A percentile compares a stretch with the other conserved stretches of the same genome.
phyloP scores from a whole-genome alignment of 2,888 invertebrate genomes.

The Candidula unifasciata region DNA sequence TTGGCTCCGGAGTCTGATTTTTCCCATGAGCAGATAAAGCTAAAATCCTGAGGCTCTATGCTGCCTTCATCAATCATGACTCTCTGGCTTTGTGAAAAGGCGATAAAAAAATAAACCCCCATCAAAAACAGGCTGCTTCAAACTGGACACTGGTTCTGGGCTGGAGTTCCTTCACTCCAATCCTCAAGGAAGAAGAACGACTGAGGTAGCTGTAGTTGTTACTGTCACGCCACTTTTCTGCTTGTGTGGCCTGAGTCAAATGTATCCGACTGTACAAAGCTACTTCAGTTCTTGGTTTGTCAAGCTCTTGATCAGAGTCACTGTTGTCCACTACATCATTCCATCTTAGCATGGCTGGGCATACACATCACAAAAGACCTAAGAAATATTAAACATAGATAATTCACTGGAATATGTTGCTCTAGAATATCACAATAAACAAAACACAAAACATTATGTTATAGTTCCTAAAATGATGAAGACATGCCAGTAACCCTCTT shows the following conservation, averaged over 20 bases:
- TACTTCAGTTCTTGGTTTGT: constrained; percentile 50
- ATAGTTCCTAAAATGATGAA: too few relatives aligned
- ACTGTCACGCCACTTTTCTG: neutral
- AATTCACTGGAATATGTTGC: too few relatives aligned
- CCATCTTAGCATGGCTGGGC: neutral
- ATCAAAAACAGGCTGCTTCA: constrained; percentile 2
- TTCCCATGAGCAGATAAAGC: neutral
- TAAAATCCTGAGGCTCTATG: neutral
- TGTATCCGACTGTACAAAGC: constrained; percentile 56
- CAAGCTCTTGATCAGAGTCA: constrained; percentile 39
- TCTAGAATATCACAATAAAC: too few relatives aligned
- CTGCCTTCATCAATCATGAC: neutral
- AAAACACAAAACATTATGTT: too few relatives aligned
- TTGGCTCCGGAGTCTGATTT: too few relatives aligned
- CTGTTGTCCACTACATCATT: neutral
- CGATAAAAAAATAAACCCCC: constrained; percentile 37
- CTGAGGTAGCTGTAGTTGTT: neutral
- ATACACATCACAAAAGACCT: neutral
- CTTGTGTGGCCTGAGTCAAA: constrained; percentile 25
- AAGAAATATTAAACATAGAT: neutral
- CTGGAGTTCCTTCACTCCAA: constrained; percentile 36
- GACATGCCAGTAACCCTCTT: too few relatives aligned
- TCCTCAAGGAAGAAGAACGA: neutral
- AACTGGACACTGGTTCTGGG: neutral
- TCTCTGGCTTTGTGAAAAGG: constrained; percentile 13